phyloP scores from a whole-genome alignment of 2,113 vertebrate species.

The Zingel zingel region DNA sequence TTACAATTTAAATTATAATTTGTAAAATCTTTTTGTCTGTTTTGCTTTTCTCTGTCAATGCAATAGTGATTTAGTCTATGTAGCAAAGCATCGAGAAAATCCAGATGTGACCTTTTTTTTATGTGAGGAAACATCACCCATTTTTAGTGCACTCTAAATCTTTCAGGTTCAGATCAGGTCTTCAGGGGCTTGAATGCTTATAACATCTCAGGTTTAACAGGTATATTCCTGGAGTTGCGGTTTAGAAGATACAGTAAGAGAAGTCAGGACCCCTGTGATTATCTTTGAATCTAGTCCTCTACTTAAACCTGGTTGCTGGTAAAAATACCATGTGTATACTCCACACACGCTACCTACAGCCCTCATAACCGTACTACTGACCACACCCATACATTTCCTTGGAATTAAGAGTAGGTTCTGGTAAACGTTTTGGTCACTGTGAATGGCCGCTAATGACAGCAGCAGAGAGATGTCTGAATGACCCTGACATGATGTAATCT shows the following conservation, averaged over 20 bases:
- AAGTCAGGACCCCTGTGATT: slow-evolving; percentile 37
- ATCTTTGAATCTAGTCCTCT: slow-evolving; percentile 41
- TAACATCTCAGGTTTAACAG: background rate
- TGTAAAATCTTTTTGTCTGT: background rate
- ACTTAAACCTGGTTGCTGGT: slow-evolving; percentile 47
- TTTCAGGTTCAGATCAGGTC: slow-evolving; percentile 15
- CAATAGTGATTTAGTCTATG: background rate
- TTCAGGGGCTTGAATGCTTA: slow-evolving; percentile 11
- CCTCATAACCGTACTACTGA: background rate
- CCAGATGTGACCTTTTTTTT: background rate
- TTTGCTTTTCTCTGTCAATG: background rate
- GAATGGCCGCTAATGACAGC: slow-evolving; percentile 22
- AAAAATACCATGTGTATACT: slow-evolving; percentile 53
- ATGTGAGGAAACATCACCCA: background rate
- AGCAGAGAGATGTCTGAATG: slow-evolving; percentile 21
- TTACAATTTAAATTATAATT: background rate
- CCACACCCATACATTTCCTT: slow-evolving; percentile 12
- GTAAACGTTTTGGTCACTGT: slow-evolving; percentile 8
- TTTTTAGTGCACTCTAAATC: background rate
- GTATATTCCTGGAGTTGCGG: slow-evolving; percentile 38
- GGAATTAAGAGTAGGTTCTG: slow-evolving; percentile 15
- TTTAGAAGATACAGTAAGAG: background rate
- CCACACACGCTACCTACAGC: slow-evolving; percentile 7
- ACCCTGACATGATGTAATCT: slow-evolving; percentile 31
- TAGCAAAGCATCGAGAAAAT: slow-evolving; percentile 1